Conservation (phyloP, 2,113 vertebrate genomes). For the Phylloscopus trochilus region DNA sequence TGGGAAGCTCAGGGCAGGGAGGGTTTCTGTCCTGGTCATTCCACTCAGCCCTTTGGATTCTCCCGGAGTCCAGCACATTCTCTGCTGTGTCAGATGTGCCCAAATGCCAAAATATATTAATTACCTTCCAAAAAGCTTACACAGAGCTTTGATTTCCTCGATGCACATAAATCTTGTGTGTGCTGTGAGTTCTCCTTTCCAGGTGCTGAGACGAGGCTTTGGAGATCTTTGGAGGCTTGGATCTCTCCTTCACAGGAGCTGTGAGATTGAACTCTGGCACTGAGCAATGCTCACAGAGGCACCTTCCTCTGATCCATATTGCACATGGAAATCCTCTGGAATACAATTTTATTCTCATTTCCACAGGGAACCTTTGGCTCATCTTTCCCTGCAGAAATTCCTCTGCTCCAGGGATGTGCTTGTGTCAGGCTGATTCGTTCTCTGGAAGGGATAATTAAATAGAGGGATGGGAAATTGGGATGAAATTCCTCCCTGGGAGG, state of each 20-base stretch:
- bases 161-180: background rate
- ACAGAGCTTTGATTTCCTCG: background rate
- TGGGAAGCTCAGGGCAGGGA: background rate
- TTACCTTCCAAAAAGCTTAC: slow-evolving; percentile 3
- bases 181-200: background rate
- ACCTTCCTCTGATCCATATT: background rate
- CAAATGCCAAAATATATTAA: background rate
- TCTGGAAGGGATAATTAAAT: background rate
- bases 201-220: background rate
- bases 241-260: background rate
- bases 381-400: background rate
- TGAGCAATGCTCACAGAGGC: background rate
- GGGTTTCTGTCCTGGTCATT: background rate
- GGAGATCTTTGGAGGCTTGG: background rate
- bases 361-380: background rate
- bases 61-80: background rate
- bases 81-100: background rate
- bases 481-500: accelerated
- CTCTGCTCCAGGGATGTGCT: background rate
- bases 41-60: background rate
- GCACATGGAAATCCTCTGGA: background rate
- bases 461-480: background rate
- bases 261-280: background rate
- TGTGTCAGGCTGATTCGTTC: background rate
- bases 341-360: background rate